Base-by-base conservation (phyloP, 2,888 invertebrate species). In the Cosmia pyralina region DNA sequence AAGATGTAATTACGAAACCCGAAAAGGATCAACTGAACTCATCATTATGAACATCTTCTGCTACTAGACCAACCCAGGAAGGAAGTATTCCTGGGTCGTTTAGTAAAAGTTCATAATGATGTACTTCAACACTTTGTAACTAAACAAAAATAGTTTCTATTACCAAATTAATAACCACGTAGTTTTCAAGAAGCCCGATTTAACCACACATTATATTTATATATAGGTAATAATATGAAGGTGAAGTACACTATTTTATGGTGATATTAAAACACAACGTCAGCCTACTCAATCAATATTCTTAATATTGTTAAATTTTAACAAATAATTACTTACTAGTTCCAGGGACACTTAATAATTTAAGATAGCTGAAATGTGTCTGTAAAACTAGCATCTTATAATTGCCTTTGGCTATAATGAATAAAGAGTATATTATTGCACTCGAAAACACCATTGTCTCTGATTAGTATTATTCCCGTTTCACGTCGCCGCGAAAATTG, bases 391-490 rank as follows among this genome's bases (percentile, higher is more conserved):
- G 86, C 83, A 84, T 88, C 90, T 91, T 88, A 84, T 88, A 72
- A 70, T 82, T 87, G 94, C 95, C 95, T 95, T 95, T 94, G 95
- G 95, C 94, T 92, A 90, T 53, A 86, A 89, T 89, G 85, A 90
- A 85, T 90, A 90, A 86, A 91, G 72, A 79, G 60, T 89, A 81
- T 89, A 87, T 88, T 94, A 95, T 95, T 95, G 95, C 94, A 95
- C 94, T 92, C 84, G 85, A 90, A 89, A 90, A 90, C 88, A 90
- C 89, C 84, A 88, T 87, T 87, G 87, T 88, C 84, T 95, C 92
- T 84, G 75, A 53, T 34, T 66, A 57, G 22, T 57, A 82, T 92
- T 90, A 94, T 87, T 95, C 93, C 90, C 93, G 92, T 90, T 95
- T 95, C 85, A 86, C 88, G 82, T 96, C 95, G 79, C 92, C 90